Base-by-base conservation (phyloP, 2,888 invertebrate genomes). In the Cantharis rustica region DNA sequence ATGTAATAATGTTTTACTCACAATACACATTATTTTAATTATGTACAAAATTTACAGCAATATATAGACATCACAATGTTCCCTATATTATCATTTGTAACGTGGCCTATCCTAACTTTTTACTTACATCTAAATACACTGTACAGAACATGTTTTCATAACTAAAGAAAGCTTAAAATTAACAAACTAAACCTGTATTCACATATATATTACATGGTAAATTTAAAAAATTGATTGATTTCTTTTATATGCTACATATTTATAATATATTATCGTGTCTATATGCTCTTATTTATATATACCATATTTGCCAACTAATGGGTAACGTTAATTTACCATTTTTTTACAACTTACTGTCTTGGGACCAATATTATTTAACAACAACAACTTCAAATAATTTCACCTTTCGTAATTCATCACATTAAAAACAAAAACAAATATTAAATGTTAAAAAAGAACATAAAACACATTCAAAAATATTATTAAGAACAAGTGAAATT, bases 31-130 rank as follows among this genome's bases (percentile, higher is more conserved):
- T 88, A 88, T 88, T 87, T 84, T 84, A 85, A 84, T 84, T 89
- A 89, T 89, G 88, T 89, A 89, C 89, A 89, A 89, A 89, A 89
- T 89, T 88, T 89, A 89, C 89, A 89, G 85, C 86, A 87, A 88
- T 88, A 86, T 88, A 88, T 88, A 88, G 88, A 88, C 88, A 89
- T 89, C 88, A 89, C 88, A 89, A 88, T 88, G 88, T 87, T 88
- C 87, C 87, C 87, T 88, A 88, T 87, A 88, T 86, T 88, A 87
- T 87, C 85, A 80, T 83, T 84, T 86, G 86, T 86, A 88, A 87
- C 86, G 86, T 86, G 85, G 84, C 86, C 87, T 86, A 87, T 82
- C 83, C 82, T 83, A 86, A 66, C 47, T 66, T 66, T 85, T 85
- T 86, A 86, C 86, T 88, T 88, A 88, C 85, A 86, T 84, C 86